Evolutionary conservation across 2,888 invertebrate genomes (phyloP), one percentile per base, ranked within the genome.

Genomic region (Napeogenes sylphis): DNA sequence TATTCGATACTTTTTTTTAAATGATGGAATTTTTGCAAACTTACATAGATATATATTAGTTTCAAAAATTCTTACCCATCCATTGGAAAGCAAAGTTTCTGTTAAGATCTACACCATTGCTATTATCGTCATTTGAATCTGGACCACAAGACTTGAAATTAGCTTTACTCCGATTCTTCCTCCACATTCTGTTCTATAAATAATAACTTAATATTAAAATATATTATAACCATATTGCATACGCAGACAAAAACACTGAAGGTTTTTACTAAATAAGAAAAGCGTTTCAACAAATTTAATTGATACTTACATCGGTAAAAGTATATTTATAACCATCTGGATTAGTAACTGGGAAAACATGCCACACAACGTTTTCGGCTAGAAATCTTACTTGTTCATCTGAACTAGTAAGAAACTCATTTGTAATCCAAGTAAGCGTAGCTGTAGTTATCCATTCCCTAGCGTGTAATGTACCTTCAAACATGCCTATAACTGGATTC

Each of bases 381-480:
- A 95, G 80, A 4, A 85, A 79, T 14, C 91, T 84, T 0, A 92
- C 84, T 45, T 83, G 82, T 0, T 85, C 70, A 69, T 94, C 89
- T 0, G 78, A 74, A 58, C 93, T 94, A 0, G 92, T 93, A 8
- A 95, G 77, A 30, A 96, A 78, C 77, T 94, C 91, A 73, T 95
- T 93, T 14, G 95, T 91, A 42, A 95, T 91, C 83, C 92, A 94
- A 0, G 93, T 92, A 0, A 92, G 92, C 3, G 93, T 92, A 0
- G 94, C 93, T 3, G 94, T 92, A 0, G 92, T 88, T 47, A 94
- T 94, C 94, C 94, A 96, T 84, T 96, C 96, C 58, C 96, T 92
- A 0, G 95, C 93, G 79, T 95, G 95, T 64, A 95, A 93, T 12
- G 92, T 92, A 59, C 90, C 88, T 82, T 90, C 89, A 14, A 78